phyloP scores from a whole-genome alignment of 2,797 vertebrate species.

The Myotis vivesi region DNA sequence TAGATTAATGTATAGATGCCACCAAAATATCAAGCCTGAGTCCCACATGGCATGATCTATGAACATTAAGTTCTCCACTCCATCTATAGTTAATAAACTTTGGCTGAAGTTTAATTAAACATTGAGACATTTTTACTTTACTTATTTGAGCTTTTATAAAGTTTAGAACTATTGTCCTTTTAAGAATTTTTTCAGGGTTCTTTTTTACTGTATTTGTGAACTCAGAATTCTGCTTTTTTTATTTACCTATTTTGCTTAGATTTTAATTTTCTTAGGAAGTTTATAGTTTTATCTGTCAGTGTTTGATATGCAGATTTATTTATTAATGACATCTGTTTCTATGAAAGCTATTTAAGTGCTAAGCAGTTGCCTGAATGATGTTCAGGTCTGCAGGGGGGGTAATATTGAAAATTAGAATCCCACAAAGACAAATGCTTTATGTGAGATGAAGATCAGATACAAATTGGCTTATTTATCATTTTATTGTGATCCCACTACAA shows the following conservation, averaged over 20 bases:
- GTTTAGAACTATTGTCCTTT: background rate
- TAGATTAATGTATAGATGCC: background rate
- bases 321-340: slow-evolving; percentile 57
- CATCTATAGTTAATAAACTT: background rate
- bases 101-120: background rate
- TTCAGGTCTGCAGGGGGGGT: slow-evolving; percentile 40
- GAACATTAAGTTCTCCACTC: background rate
- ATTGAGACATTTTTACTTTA: background rate
- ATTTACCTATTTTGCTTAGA: slow-evolving; percentile 40
- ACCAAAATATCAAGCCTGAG: background rate
- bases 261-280: slow-evolving; percentile 27
- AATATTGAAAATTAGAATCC: slow-evolving; percentile 45
- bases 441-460: background rate
- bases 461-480: slow-evolving; percentile 30
- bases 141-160: background rate
- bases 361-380: slow-evolving; percentile 41
- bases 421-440: slow-evolving; percentile 24
- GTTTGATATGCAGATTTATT: slow-evolving; percentile 57
- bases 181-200: background rate
- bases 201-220: background rate
- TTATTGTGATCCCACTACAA: background rate
- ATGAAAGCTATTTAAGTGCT: slow-evolving; percentile 39
- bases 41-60: background rate
- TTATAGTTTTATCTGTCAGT: slow-evolving; percentile 4
- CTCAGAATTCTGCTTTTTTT: background rate